Percentiles rank a stretch among this genome's conserved stretches.
phyloP scores from a whole-genome alignment of 2,888 invertebrate species.

The Plebejus melissa region DNA sequence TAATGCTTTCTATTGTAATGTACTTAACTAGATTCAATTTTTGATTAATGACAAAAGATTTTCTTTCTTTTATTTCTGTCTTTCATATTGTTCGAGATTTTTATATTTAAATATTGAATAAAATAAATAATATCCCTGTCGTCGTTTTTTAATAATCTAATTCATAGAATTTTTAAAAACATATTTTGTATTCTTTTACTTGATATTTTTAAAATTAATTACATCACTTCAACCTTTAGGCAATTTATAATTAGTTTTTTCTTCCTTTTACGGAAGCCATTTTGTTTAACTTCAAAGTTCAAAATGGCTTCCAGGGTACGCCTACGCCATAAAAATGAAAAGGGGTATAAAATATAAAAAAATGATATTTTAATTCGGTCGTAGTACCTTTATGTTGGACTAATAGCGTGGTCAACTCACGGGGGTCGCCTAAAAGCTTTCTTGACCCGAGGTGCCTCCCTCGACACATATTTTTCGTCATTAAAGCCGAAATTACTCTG shows the following conservation, averaged over 20 bases:
- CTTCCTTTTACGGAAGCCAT: neutral
- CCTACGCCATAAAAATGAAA: neutral
- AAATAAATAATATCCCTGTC: neutral
- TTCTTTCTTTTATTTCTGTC: neutral
- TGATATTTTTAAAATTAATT: neutral
- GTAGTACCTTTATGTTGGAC: slow-evolving; percentile 20
- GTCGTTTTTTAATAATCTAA: neutral
- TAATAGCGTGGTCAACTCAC: slow-evolving; percentile 43
- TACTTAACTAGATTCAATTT: neutral
- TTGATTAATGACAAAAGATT: neutral
- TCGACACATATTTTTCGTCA: slow-evolving; percentile 49
- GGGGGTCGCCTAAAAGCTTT: slow-evolving; percentile 45
- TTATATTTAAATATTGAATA: neutral
- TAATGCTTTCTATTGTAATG: slow-evolving; percentile 23
- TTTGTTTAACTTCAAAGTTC: neutral
- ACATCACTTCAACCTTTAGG: neutral
- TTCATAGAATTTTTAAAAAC: too few relatives aligned
- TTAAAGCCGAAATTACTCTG: slow-evolving; percentile 46
- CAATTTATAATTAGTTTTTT: neutral
- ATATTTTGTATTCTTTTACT: too few relatives aligned
- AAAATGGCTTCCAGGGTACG: neutral
- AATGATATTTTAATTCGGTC: slow-evolving; percentile 7
- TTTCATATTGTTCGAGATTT: neutral
- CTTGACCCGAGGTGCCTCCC: slow-evolving; percentile 33
- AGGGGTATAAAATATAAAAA: neutral